phyloP scores from a whole-genome alignment of 1,140 invertebrate genomes.

The Psilanteris sp. region DNA sequence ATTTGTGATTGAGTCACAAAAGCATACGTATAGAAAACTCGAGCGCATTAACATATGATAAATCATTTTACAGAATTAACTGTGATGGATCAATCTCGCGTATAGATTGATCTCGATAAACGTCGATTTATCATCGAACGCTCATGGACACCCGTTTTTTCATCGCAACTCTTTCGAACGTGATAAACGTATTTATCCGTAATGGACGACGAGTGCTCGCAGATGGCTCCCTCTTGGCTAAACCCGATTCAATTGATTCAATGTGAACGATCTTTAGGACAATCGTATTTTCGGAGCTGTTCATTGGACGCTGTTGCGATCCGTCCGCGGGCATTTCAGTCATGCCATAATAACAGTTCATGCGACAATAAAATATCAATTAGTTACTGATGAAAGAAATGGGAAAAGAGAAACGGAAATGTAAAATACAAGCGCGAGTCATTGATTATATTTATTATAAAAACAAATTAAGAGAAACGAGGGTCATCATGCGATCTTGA shows the following conservation, averaged over 20 bases:
- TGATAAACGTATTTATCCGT: conserved; percentile 57
- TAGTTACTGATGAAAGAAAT: conserved; percentile 73
- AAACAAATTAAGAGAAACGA: conserved; percentile 55
- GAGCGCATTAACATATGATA: conserved; percentile 36
- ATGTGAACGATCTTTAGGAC: too few species aligned
- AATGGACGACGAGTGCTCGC: conserved; percentile 8
- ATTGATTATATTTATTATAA: conserved; percentile 79
- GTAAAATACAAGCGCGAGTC: conserved; percentile 79
- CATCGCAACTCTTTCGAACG: conserved; percentile 60
- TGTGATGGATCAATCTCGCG: conserved; percentile 56
- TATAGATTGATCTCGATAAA: conserved; percentile 46
- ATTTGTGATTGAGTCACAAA: too few species aligned
- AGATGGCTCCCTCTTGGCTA: neutral
- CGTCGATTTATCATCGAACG: conserved; percentile 61
- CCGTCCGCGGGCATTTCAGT: too few species aligned
- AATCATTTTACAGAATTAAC: conserved; percentile 51
- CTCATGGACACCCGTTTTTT: conserved; percentile 60
- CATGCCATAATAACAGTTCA: conserved; percentile 73
- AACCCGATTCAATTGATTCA: too few species aligned
- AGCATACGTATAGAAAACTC: conserved; percentile 20
- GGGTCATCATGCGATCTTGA: conserved; percentile 62
- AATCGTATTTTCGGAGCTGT: conserved; percentile 11
- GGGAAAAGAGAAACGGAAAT: conserved; percentile 65
- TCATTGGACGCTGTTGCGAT: neutral
- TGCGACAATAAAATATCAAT: conserved; percentile 81